A percentile compares a stretch with the other conserved stretches of the same genome.
phyloP scores from a whole-genome alignment of 2,113 vertebrate species.

The Marmota flaviventris region DNA sequence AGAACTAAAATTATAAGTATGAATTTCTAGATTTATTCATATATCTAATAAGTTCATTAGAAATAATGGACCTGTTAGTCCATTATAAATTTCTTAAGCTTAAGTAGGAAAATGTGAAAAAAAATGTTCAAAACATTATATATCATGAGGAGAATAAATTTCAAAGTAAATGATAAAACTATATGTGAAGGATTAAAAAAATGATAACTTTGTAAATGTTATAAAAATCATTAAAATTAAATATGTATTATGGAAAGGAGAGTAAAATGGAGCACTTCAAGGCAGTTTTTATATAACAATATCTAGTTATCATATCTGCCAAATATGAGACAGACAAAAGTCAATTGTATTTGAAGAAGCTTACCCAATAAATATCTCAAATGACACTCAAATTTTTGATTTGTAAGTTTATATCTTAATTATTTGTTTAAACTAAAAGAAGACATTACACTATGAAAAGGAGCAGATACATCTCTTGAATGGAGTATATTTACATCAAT shows the following conservation, averaged over 20 bases:
- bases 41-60: neutral
- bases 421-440: constrained; percentile 75
- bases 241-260: no score
- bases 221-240: neutral
- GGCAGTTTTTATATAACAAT: constrained; percentile 53
- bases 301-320: constrained; percentile 77
- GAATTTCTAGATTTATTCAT: neutral
- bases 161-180: neutral
- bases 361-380: constrained; percentile 75
- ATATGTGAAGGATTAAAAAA: neutral
- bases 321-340: constrained; percentile 74
- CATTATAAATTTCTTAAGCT: neutral
- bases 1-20: neutral
- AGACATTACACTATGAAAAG: constrained; percentile 48
- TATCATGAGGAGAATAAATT: neutral
- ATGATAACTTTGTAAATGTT: neutral
- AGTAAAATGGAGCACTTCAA: constrained; percentile 14
- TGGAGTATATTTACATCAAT: constrained; percentile 73
- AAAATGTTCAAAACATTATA: neutral
- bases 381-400: constrained; percentile 81
- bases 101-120: neutral
- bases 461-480: constrained; percentile 69
- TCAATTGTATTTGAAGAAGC: constrained; percentile 77
- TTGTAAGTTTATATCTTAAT: constrained; percentile 70
- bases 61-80: no score